A percentile compares a stretch with the other conserved stretches of the same genome.
Conservation (phyloP, 1,140 invertebrate genomes). For the Drosophila nigromelanica region DNA sequence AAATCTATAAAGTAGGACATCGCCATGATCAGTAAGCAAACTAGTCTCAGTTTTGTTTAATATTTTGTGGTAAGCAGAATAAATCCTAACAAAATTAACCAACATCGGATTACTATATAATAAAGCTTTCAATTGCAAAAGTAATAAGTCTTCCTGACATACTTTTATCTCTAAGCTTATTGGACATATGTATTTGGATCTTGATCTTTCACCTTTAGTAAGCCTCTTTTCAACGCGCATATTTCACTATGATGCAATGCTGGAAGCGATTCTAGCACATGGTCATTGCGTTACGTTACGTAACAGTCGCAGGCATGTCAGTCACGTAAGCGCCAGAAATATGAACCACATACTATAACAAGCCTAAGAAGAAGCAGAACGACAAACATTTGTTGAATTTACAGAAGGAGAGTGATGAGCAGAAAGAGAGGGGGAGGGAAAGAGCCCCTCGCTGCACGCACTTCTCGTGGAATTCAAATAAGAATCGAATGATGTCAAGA, state of each 20-base stretch:
- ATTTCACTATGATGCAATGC: constrained; percentile 39
- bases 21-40: too few species aligned
- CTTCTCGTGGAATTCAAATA: constrained; percentile 25
- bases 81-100: too few species aligned
- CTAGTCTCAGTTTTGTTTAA: too few species aligned
- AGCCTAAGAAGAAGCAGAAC: not conserved
- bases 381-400: constrained; percentile 4
- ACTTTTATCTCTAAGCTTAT: too few species aligned
- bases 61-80: too few species aligned
- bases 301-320: not conserved
- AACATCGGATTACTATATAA: too few species aligned
- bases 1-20: too few species aligned
- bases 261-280: constrained; percentile 4
- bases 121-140: too few species aligned
- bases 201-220: not conserved
- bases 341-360: not conserved
- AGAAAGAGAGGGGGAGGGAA: not conserved
- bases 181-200: not conserved
- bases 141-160: too few species aligned
- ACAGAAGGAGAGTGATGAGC: not conserved
- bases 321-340: constrained; percentile 18
- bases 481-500: constrained; percentile 47
- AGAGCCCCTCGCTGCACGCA: not conserved
- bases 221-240: not conserved
- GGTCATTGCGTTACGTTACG: constrained; percentile 12